Evolutionary conservation across 2,888 invertebrate species (phyloP), one percentile per base, ranked within the genome.

Genomic region (Acanthosepion esculentum): DNA sequence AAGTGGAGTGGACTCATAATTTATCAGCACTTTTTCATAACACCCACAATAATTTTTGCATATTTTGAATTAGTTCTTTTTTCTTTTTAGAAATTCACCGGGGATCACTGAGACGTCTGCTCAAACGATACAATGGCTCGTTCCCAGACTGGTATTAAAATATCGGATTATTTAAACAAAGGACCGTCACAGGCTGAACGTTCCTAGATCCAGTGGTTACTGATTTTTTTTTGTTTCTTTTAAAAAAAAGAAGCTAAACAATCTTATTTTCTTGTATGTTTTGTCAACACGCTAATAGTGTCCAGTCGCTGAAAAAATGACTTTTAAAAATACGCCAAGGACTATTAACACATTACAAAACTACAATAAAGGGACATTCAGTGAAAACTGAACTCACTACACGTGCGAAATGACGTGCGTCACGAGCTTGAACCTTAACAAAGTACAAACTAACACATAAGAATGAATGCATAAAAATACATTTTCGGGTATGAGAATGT

Each of bases 141-240:
- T 93, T 93, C 93, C 93, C 93, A 4, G 93, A 93, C 26, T 93
- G 93, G 93, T 93, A 93, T 48, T 93, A 93, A 93, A 78, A n/a
- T 33, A 15, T 10, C n/a, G 15, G 78, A 12, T 15, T 15, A 78
- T n/a, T 12, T 78, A n/a, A 15, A 33, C 12, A 78, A 78, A n/a
- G 78, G 33, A 78, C n/a, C n/a, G 33, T 15, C n/a, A 78, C n/a
- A 78, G 78, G 33, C 18, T n/a, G n/a, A 78, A n/a, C 33, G 33
- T 18, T n/a, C n/a, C 78, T 10, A 33, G 78, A 78, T 78, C n/a
- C 78, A 78, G 5, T 18, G 78, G n/a, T 33, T n/a, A n/a, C n/a
- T 15, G n/a, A 78, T 78, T 78, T 41, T 41, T 41, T 41, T 41
- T 41, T 41, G 2, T 41, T 41, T 41, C 3, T 41, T 41, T 41